Conservation (phyloP, 2,888 invertebrate species). For the Drosophila flavopinicola region DNA sequence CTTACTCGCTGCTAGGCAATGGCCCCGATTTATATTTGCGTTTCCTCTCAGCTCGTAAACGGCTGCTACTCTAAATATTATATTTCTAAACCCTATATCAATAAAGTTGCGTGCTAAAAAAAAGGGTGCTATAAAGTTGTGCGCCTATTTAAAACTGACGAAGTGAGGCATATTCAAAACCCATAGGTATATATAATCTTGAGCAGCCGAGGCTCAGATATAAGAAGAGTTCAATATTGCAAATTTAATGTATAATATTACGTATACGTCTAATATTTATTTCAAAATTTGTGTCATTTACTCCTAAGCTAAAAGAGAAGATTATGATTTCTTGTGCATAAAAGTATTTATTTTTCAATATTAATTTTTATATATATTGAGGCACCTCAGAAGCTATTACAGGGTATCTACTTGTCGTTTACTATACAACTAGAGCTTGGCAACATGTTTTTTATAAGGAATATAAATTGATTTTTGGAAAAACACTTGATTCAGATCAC, state of each 20-base stretch:
- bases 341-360: no score
- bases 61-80: slow-evolving; percentile 30
- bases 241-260: no score
- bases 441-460: neutral
- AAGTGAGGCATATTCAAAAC: neutral
- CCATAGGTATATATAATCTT: neutral
- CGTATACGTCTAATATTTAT: no score
- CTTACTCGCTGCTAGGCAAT: slow-evolving; percentile 14
- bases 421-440: neutral
- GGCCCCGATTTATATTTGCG: slow-evolving; percentile 33
- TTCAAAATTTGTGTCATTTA: no score
- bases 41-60: slow-evolving; percentile 45
- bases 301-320: no score
- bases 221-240: no score
- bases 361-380: no score
- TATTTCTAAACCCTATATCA: slow-evolving; percentile 23
- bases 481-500: no score
- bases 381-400: no score
- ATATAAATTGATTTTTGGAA: no score
- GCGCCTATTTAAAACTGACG: neutral
- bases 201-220: no score
- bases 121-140: slow-evolving; percentile 11
- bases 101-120: slow-evolving; percentile 12
- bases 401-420: neutral
- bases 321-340: no score